These are phyloP conservation scores for Caenorhabditis sp. DNA, from an alignment of 2,888 invertebrate species.

Conservation along the genomic window DNA sequence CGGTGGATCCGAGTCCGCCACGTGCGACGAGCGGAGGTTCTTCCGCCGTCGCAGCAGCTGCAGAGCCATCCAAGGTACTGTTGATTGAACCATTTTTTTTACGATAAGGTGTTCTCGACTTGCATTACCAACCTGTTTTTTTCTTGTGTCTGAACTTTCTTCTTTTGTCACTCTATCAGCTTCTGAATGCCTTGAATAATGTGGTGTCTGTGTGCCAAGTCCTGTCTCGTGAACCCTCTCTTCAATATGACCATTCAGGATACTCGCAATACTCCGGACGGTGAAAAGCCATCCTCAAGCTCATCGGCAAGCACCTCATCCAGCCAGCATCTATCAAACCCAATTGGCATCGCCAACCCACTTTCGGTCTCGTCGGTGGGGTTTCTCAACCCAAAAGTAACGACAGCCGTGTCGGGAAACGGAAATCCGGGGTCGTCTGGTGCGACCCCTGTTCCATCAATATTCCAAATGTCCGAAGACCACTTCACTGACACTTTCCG, in stretches of 20 bases:
- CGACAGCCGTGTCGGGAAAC: slow-evolving; percentile 54
- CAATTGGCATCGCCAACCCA: slow-evolving; percentile 63
- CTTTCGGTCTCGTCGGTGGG: slow-evolving; percentile 44
- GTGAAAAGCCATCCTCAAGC: slow-evolving; percentile 30
- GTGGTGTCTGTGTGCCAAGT: slow-evolving; percentile 1
- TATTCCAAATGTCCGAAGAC: slow-evolving; percentile 72
- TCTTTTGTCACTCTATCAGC: neutral
- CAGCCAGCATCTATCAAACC: slow-evolving; percentile 27
- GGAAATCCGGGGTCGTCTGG: slow-evolving; percentile 54
- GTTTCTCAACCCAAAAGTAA: slow-evolving; percentile 38
- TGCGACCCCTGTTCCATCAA: slow-evolving; percentile 53
- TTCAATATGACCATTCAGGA: neutral
- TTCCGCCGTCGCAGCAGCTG: slow-evolving; percentile 25
- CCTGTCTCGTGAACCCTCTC: neutral
- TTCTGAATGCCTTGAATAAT: neutral
- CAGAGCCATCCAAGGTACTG: slow-evolving; percentile 32
- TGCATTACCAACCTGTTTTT: neutral
- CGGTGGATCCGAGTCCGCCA: slow-evolving; percentile 78
- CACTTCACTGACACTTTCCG: slow-evolving; percentile 72
- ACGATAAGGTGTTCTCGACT: no score
- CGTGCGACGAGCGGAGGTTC: slow-evolving; percentile 39
- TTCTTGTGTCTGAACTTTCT: no score
- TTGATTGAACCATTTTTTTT: neutral
- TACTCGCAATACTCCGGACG: slow-evolving; percentile 12
- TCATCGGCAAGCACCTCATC: slow-evolving; percentile 20